These are phyloP conservation scores for Herpetotheres cachinnans DNA, from an alignment of 2,113 vertebrate genomes.

Conservation along the genomic window DNA sequence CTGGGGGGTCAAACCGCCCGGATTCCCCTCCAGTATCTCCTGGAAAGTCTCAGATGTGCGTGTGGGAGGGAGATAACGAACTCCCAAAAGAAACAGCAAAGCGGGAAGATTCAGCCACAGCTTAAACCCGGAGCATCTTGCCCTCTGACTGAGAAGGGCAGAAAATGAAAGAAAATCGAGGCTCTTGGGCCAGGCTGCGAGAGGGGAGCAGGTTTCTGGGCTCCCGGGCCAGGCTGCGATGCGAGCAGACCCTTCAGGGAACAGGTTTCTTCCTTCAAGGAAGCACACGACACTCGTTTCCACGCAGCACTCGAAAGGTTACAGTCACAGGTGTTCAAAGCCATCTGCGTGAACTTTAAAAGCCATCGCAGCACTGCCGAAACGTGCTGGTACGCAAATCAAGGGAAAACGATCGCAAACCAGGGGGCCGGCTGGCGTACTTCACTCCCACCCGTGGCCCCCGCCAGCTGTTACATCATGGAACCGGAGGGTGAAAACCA, in stretches of 20 bases:
- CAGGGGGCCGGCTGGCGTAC: neutral
- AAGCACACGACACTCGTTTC: neutral
- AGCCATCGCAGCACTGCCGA: neutral
- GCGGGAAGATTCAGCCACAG: neutral
- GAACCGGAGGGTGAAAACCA: neutral
- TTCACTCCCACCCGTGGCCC: neutral
- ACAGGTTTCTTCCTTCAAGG: neutral
- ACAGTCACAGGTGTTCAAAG: neutral
- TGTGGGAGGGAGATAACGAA: accelerated
- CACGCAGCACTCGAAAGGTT: neutral
- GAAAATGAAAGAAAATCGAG: accelerated
- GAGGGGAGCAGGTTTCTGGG: neutral
- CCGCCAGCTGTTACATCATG: neutral
- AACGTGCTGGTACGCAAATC: neutral
- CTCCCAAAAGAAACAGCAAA: neutral
- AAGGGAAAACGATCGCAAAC: neutral
- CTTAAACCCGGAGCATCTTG: accelerated
- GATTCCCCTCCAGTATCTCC: neutral
- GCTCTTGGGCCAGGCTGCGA: accelerated
- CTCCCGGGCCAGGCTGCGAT: neutral
- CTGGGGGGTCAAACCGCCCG: accelerated
- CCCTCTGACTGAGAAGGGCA: neutral
- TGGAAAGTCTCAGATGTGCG: neutral
- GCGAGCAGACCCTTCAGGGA: neutral
- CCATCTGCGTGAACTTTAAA: neutral